Evolutionary conservation across 2,113 vertebrate species (phyloP).

Genomic region (Pachycephala philippinensis): DNA sequence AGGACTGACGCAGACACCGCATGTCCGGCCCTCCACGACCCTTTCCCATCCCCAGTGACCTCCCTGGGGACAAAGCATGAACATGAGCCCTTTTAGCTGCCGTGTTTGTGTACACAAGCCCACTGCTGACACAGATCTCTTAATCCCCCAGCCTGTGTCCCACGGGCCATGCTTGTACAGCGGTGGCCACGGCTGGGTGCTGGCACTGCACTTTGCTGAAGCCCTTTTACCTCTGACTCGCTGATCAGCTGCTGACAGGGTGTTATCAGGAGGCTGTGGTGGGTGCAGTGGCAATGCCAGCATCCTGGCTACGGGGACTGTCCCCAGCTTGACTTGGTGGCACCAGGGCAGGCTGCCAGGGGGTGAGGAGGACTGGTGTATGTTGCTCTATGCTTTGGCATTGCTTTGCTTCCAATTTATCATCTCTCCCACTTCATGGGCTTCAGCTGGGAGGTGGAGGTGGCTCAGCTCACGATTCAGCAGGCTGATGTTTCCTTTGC

Average conservation of each 20-base stretch:
- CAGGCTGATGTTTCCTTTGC: neutral
- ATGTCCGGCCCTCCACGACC: neutral
- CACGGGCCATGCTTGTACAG: slow-evolving; percentile 38
- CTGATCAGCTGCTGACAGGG: slow-evolving; percentile 88
- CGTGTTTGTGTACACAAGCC: slow-evolving; percentile 46
- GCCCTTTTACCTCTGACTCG: slow-evolving; percentile 78
- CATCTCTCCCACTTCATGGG: neutral
- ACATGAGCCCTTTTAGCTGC: neutral
- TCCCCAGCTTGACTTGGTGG: neutral
- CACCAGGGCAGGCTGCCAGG: neutral
- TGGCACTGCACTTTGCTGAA: slow-evolving; percentile 82
- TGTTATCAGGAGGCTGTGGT: neutral
- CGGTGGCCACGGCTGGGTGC: slow-evolving; percentile 63
- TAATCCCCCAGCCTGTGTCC: slow-evolving; percentile 70
- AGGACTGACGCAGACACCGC: neutral
- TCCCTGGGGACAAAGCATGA: slow-evolving; percentile 23
- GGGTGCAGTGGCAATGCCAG: neutral
- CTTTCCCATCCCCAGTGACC: neutral
- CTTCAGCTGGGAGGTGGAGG: neutral
- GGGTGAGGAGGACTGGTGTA: too few relatives aligned
- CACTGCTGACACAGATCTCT: slow-evolving; percentile 66
- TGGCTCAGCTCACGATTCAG: neutral
- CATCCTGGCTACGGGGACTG: neutral
- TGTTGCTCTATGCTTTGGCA: neutral
- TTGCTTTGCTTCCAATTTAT: neutral